A percentile compares a stretch with the other conserved stretches of the same genome.
Conservation (phyloP, 2,888 invertebrate species). For the Chalcosyrphus nemorum region DNA sequence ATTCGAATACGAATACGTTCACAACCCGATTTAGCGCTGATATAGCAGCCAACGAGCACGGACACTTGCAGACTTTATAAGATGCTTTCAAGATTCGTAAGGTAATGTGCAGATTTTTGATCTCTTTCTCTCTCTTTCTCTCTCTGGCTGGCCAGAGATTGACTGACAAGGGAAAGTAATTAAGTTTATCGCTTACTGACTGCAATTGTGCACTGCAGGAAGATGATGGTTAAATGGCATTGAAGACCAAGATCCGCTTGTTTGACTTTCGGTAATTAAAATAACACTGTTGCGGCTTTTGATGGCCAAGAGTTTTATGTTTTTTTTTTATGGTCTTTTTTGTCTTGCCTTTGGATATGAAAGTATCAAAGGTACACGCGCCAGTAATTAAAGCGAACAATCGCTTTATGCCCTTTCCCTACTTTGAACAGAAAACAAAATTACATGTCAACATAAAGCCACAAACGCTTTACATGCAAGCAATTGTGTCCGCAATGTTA, state of each 20-base stretch:
- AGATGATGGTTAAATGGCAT: constrained; percentile 50
- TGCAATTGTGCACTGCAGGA: constrained; percentile 65
- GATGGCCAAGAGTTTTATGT: constrained; percentile 52
- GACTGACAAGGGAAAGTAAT: constrained; percentile 73
- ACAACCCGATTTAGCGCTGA: constrained; percentile 48
- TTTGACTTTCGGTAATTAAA: constrained; percentile 73
- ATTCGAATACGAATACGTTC: constrained; percentile 57
- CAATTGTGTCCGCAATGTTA: constrained; percentile 30
- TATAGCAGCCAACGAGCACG: constrained; percentile 44
- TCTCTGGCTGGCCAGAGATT: constrained; percentile 35
- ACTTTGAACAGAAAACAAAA: neutral
- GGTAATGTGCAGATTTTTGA: constrained; percentile 67
- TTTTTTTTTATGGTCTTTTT: constrained; percentile 40
- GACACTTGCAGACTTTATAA: constrained; percentile 34
- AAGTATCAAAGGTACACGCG: constrained; percentile 65
- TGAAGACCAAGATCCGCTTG: constrained; percentile 66
- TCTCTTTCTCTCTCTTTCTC: constrained; percentile 58
- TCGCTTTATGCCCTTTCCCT: constrained; percentile 55
- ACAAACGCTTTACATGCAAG: constrained; percentile 38
- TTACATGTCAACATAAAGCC: constrained; percentile 42
- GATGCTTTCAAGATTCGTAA: constrained; percentile 58
- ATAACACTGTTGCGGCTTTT: constrained; percentile 58
- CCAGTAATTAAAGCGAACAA: constrained; percentile 51
- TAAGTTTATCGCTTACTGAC: constrained; percentile 55
- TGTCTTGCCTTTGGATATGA: constrained; percentile 57